Evolutionary conservation across 2,888 invertebrate species (phyloP), one percentile per base, ranked within the genome.

Genomic region (Chydorus sphaericus): DNA sequence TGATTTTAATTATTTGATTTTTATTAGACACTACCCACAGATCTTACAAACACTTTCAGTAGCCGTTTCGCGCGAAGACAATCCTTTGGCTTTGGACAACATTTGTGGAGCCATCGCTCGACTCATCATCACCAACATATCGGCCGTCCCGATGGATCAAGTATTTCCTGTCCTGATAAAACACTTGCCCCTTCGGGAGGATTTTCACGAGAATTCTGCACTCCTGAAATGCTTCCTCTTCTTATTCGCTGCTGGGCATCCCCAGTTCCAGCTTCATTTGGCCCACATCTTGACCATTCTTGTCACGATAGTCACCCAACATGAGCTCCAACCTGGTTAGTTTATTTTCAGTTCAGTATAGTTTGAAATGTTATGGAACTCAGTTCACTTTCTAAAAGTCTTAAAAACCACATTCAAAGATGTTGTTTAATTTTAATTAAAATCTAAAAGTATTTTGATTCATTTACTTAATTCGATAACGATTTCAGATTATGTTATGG

Each of bases 41-140:
- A 79, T 86, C 61, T 69, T 87, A 50, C 77, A 79, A 67, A 71
- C 75, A 7, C 68, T 87, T n/a, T 82, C 83, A 1, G 69, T 73
- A 33, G 75, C 79, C n/a, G 74, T 85, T 55, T 68, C 75, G 4
- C 65, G 66, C 48, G 85, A 85, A 68, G 71, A 73, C n/a, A 77
- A 80, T 63, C 72, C 75, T 0, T 74, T 81, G 37, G 80, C 80
- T 4, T 70, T 82, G 58, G 87, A 87, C 66, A 87, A 87, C 66
- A 80, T 85, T 61, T 82, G 83, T 67, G 86, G 83, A 52, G 83
- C 85, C 31, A 74, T 85, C 54, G 81, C 84, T 28, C 77, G 85
- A 57, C 74, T 87, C 65, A 82, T 87, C 53, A 71, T 79, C 36
- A 75, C 78, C 2, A 82, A 84, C 68, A 70, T 75, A 44, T 68